Evolutionary conservation across 1,140 invertebrate species (phyloP), one percentile per base, ranked within the genome.

Genomic region (Brachionus rubens): DNA sequence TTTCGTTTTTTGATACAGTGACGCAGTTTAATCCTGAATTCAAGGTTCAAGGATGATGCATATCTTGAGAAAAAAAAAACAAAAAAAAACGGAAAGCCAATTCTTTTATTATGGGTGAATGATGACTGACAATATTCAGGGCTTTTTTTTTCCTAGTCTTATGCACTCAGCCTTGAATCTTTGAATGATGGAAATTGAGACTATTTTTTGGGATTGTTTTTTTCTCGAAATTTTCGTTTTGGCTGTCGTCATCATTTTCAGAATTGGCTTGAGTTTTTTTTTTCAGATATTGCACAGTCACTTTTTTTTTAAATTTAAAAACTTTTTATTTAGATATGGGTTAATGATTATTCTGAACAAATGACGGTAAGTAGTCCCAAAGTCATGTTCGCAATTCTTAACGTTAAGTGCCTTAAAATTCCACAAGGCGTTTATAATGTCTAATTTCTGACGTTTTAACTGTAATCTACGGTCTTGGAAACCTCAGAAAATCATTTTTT

Each of bases 301-400:
- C 59, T 43, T 16, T 41, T 4, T 43, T 43, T 43, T n/a, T 30
- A 14, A 21, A 65, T 41, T 43, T 43, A 24, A 46, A 46, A 46
- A 7, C 21, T 65, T 65, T 72, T 72, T 0, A 19, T 40, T 50
- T 30, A 72, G 68, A 54, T 72, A 26, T 72, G 68, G 68, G 19
- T 72, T 19, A 72, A 48, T 41, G 68, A 72, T 3, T 19, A 72
- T 30, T 36, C 46, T 24, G 85, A 85, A 79, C 82, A 83, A 77
- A 86, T 87, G 85, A 83, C 85, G 6, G 85, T 86, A 83, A 84
- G 84, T 85, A 52, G 78, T 56, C 65, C 78, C 70, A 54, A 56
- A n/a, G 56, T 75, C 75, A 43, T 59, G 75, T 12, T 12, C n/a
- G 1, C 1, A 43, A n/a, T n/a, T n/a, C n/a, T n/a, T n/a, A n/a